phyloP scores from a whole-genome alignment of 2,797 vertebrate genomes.

The Schizopygopsis malacanthus region DNA sequence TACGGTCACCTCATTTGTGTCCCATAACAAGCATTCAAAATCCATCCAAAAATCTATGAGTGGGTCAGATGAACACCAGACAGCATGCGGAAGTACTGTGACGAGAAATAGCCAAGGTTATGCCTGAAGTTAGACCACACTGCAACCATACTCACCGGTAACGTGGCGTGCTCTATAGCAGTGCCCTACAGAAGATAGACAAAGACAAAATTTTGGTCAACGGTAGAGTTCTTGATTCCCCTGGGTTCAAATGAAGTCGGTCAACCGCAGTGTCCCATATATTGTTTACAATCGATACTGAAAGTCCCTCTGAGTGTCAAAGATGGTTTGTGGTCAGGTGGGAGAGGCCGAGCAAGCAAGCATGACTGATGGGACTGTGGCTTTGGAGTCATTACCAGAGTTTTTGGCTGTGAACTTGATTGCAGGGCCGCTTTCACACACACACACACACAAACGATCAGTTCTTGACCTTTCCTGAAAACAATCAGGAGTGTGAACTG shows the following conservation, averaged over 20 bases:
- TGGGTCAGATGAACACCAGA: conserved; percentile 54
- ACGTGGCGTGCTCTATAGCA: conserved; percentile 77
- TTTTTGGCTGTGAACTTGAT: conserved; percentile 33
- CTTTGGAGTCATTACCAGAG: conserved; percentile 36
- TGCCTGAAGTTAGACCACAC: conserved; percentile 65
- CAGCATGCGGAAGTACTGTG: conserved; percentile 55
- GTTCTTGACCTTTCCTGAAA: conserved; percentile 33
- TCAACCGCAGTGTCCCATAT: conserved; percentile 12
- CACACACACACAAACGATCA: conserved; percentile 1
- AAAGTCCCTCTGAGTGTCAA: conserved; percentile 37
- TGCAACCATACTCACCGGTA: conserved; percentile 81
- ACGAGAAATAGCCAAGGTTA: conserved; percentile 50
- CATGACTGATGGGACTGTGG: conserved; percentile 50
- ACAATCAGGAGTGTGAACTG: conserved; percentile 4
- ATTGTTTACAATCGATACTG: conserved; percentile 20
- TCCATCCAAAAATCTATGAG: conserved; percentile 44
- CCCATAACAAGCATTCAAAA: conserved; percentile 36
- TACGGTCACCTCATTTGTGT: conserved; percentile 4
- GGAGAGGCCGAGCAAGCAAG: conserved; percentile 10
- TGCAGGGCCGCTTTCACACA: neutral
- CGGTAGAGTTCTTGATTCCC: conserved; percentile 37
- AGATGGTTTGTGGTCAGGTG: conserved; percentile 50
- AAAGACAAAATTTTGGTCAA: conserved; percentile 52
- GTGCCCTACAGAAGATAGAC: conserved; percentile 75
- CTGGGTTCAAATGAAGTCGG: conserved; percentile 43